Evolutionary conservation across 2,888 invertebrate species (phyloP).

Genomic region (Himalopsyche japonica): DNA sequence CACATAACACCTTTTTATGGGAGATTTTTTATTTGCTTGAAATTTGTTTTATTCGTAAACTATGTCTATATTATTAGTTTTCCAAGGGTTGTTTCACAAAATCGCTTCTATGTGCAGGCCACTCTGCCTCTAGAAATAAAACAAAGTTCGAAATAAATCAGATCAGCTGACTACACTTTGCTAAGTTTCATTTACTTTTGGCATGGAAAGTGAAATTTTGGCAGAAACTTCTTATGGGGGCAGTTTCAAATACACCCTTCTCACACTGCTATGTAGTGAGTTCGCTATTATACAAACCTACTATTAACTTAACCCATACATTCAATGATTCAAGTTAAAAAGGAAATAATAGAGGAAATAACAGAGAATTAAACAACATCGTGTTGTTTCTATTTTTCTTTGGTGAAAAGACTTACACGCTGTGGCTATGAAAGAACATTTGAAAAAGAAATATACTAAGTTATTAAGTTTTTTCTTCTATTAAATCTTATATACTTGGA

Average conservation of each 20-base stretch:
- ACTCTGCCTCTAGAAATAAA: slow-evolving; percentile 2
- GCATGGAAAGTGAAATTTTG: slow-evolving; percentile 36
- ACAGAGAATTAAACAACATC: too few relatives aligned
- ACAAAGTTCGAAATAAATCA: slow-evolving; percentile 36
- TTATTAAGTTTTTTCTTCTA: too few relatives aligned
- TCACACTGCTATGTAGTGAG: neutral
- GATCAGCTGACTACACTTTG: slow-evolving; percentile 17
- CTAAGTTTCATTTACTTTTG: slow-evolving; percentile 36
- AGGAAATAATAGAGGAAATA: too few relatives aligned
- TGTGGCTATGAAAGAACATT: too few relatives aligned
- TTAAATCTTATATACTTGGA: too few relatives aligned
- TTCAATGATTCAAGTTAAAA: too few relatives aligned
- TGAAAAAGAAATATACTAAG: too few relatives aligned
- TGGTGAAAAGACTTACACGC: too few relatives aligned
- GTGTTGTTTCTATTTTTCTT: too few relatives aligned
- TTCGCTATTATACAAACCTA: too few relatives aligned
- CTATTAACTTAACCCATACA: too few relatives aligned
- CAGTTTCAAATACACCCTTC: neutral
- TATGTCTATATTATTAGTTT: neutral
- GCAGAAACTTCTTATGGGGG: neutral
- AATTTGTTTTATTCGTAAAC: neutral
- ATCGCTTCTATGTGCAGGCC: neutral
- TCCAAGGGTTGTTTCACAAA: neutral
- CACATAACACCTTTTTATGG: neutral
- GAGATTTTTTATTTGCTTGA: neutral